These are phyloP conservation scores for Galagoides demidoff DNA, from an alignment of 2,797 vertebrate species.

Conservation along the genomic window DNA sequence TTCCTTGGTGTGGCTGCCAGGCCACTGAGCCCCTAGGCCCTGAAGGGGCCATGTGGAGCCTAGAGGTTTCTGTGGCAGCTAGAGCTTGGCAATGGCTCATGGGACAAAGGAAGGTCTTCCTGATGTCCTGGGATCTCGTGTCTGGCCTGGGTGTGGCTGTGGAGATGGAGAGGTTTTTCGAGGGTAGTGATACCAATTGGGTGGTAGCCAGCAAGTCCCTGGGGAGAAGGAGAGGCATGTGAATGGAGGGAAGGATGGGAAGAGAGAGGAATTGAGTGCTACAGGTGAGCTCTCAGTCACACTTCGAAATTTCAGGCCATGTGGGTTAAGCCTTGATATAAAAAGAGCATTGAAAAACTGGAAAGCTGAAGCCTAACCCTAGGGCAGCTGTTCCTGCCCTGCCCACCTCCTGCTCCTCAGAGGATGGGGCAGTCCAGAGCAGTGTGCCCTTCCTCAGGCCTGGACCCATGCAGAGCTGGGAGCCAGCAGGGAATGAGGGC, in stretches of 20 bases:
- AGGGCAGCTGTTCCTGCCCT: neutral
- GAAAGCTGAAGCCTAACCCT: conserved; percentile 26
- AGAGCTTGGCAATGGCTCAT: neutral
- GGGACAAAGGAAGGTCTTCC: neutral
- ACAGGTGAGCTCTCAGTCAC: neutral
- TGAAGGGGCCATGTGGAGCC: neutral
- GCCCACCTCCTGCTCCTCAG: neutral
- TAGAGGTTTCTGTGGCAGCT: neutral
- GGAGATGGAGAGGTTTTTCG: neutral
- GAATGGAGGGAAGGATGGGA: too few relatives aligned
- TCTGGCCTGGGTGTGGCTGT: neutral
- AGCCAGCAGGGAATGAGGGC: neutral
- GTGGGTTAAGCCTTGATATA: neutral
- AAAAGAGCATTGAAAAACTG: conserved; percentile 27
- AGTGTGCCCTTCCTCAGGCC: neutral
- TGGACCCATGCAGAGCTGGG: neutral
- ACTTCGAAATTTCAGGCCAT: neutral
- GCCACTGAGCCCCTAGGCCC: neutral
- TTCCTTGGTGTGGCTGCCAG: neutral
- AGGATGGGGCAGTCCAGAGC: neutral
- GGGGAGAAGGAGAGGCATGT: neutral
- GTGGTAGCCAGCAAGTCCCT: neutral
- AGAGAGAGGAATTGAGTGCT: neutral
- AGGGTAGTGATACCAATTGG: neutral
- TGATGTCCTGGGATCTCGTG: neutral